Conservation (phyloP, 2,113 vertebrate species). For the Nothoprocta perdicaria region DNA sequence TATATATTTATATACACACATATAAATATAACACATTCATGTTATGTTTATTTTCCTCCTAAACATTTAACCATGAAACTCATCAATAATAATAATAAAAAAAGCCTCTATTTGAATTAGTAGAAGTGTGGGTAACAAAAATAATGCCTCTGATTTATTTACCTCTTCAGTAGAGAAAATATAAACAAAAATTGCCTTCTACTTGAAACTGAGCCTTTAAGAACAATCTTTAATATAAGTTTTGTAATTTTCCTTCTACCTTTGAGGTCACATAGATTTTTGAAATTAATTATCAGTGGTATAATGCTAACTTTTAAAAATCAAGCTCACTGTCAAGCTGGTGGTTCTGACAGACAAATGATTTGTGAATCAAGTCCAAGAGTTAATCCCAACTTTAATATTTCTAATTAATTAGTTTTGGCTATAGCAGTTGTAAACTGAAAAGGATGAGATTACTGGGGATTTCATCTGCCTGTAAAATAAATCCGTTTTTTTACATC, state of each 20-base stretch:
- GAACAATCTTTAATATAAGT: not conserved
- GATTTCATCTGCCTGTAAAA: conserved; percentile 72
- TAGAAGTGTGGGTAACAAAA: not conserved
- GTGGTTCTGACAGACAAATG: conserved; percentile 57
- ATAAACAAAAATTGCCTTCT: not conserved
- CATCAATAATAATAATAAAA: not conserved
- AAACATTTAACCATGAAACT: not conserved
- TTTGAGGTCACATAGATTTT: not conserved
- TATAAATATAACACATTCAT: not conserved
- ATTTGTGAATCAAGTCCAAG: conserved; percentile 73
- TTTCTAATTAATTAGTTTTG: conserved; percentile 82
- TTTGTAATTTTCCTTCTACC: not conserved
- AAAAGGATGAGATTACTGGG: conserved; percentile 64
- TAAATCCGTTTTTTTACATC: conserved; percentile 67
- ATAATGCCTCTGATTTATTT: not conserved
- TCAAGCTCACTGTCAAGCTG: conserved; percentile 48
- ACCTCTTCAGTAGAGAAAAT: not conserved
- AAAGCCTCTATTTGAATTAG: not conserved
- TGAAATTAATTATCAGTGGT: not conserved
- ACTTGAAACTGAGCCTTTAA: not conserved
- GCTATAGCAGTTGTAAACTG: conserved; percentile 60
- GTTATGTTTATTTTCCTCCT: fast-evolving
- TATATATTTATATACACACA: no score
- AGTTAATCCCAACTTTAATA: conserved; percentile 78
- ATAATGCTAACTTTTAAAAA: conserved; percentile 38